Conservation (phyloP, 2,888 invertebrate genomes). For the Patella caerulea region DNA sequence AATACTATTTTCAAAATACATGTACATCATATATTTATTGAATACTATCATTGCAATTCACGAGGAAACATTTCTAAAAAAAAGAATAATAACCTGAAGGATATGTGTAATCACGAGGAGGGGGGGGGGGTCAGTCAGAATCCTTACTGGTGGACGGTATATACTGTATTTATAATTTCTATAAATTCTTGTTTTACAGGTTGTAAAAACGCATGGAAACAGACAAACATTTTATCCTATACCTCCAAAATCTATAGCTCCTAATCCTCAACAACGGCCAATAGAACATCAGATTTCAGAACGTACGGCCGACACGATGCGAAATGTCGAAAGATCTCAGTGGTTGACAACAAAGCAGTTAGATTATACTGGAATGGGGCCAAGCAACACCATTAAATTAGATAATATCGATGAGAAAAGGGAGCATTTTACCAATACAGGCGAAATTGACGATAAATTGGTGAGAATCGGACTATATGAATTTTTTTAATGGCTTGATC, state of each 20-base stretch:
- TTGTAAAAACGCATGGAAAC: constrained; percentile 58
- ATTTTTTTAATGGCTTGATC: background rate
- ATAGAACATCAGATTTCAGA: constrained; percentile 50
- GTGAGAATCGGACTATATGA: constrained; percentile 40
- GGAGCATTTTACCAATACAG: constrained; percentile 41
- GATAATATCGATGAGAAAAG: constrained; percentile 65
- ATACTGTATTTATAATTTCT: too few species aligned
- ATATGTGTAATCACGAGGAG: too few species aligned
- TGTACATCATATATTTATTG: too few species aligned
- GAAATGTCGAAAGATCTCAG: constrained; percentile 67
- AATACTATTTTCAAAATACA: too few species aligned
- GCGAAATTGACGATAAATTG: constrained; percentile 58
- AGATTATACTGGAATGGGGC: constrained; percentile 65
- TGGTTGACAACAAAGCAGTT: constrained; percentile 66
- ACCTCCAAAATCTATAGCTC: constrained; percentile 60
- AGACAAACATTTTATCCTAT: constrained; percentile 63
- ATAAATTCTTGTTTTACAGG: constrained; percentile 36
- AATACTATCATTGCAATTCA: too few species aligned
- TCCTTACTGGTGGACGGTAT: too few species aligned
- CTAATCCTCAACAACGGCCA: constrained; percentile 59
- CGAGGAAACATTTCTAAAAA: too few species aligned
- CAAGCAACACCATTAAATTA: constrained; percentile 59
- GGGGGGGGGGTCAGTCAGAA: too few species aligned
- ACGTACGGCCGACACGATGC: constrained; percentile 58
- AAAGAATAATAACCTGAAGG: too few species aligned